Base-by-base conservation (phyloP, 2,113 vertebrate species). In the Vireo altiloquus region DNA sequence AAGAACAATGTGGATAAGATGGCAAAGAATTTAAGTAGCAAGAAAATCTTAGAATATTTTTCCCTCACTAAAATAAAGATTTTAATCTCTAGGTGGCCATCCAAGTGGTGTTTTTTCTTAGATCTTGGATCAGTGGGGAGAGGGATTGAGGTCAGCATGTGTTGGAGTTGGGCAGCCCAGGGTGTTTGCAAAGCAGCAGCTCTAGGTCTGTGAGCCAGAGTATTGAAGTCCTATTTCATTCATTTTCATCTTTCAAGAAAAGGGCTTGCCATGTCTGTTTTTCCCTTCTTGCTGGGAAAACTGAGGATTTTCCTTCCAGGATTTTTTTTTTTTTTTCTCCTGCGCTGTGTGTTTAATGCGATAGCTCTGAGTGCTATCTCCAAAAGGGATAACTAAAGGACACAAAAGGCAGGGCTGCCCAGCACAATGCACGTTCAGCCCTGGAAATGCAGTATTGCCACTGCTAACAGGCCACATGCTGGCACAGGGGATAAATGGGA, bases 91-190 rank as follows among this genome's bases (percentile, higher is more conserved):
- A 21, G 9, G 9, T 63, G 59, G 14, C 23, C 54, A 59, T 24
- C 35, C 64, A 16, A 0, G 1, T 35, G 28, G 0, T 52, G 31
- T 33, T 70, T 78, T 80, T 27, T 16, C 47, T 64, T 56, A 9
- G 40, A 53, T 17, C 14, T 90, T 24, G n/a, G 8, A 25, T 75
- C 23, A 21, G 13, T 27, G 49, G 20, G 24, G 15, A 53, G 46
- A 31, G 28, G 7, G 39, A 24, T 30, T 0, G 1, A 72, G 50
- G 40, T 68, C n/a, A 33, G 33, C 17, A 4, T 4, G 6, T 12
- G 17, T 3, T 6, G 1, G 53, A 61, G 33, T 0, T 76, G 35
- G 10, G n/a, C 21, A 2, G 1, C 6, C 27, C 44, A 59, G 31
- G 8, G 18, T 44, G 3, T 10, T 16, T 25, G 53, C 22, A 59